These are phyloP conservation scores for Xanthostigma xanthostigma DNA, from an alignment of 2,888 invertebrate species.

Conservation along the genomic window DNA sequence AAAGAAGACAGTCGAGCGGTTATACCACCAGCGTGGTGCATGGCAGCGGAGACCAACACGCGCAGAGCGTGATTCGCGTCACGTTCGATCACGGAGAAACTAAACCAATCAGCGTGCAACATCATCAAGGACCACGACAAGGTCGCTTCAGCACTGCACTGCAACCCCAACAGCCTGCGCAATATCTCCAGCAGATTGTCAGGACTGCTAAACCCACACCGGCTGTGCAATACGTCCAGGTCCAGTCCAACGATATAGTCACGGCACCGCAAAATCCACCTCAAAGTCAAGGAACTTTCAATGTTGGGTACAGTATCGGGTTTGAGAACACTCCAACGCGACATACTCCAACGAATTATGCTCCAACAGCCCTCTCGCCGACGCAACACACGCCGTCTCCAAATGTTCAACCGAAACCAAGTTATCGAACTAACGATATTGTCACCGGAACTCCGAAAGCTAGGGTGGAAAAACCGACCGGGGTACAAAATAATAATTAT, in stretches of 20 bases:
- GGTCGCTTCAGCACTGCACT: too few relatives aligned
- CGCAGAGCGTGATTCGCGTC: conserved; percentile 18
- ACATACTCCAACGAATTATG: background rate
- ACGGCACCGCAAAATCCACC: background rate
- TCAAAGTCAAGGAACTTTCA: conserved; percentile 16
- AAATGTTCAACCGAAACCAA: conserved; percentile 5
- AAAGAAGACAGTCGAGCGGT: conserved; percentile 10
- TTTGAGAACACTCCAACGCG: conserved; percentile 13
- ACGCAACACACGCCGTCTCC: background rate
- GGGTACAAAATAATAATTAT: background rate
- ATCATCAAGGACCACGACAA: background rate
- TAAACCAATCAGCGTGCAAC: background rate
- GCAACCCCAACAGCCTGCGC: conserved; percentile 1
- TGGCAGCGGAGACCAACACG: conserved; percentile 14
- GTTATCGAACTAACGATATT: conserved; percentile 13
- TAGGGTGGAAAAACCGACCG: conserved; percentile 15
- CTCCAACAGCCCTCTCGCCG: conserved; percentile 7
- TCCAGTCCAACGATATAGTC: conserved; percentile 1
- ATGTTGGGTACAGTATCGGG: conserved; percentile 23
- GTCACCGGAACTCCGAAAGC: conserved; percentile 18
- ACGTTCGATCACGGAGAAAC: conserved; percentile 9
- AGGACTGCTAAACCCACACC: background rate
- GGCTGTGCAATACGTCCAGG: background rate
- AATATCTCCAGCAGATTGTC: background rate
- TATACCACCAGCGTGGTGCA: conserved; percentile 18